phyloP scores from a whole-genome alignment of 2,113 vertebrate species.

The Austrofundulus limnaeus region DNA sequence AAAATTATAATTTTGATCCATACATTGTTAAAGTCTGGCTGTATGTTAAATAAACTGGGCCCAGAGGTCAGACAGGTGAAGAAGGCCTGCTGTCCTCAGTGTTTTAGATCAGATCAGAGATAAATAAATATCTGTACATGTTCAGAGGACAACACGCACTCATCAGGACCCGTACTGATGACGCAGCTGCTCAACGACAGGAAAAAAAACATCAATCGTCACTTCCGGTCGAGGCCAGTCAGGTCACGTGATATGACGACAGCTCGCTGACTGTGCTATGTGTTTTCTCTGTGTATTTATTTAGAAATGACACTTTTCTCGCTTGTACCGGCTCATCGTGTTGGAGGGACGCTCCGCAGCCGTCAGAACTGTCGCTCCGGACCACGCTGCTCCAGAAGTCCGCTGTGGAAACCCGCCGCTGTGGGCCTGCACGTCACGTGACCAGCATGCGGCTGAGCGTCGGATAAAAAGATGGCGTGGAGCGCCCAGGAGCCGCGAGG shows the following conservation, averaged over 20 bases:
- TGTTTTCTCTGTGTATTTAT: constrained; percentile 66
- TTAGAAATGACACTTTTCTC: constrained; percentile 43
- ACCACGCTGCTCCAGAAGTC: constrained; percentile 10
- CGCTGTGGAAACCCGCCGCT: constrained; percentile 46
- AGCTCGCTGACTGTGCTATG: constrained; percentile 78
- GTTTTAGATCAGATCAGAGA: no score
- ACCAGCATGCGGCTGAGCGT: constrained; percentile 77
- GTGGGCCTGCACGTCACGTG: constrained; percentile 83
- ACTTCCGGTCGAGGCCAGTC: constrained; percentile 67
- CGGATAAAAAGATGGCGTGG: constrained; percentile 94
- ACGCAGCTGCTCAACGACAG: no score
- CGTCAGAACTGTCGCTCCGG: neutral
- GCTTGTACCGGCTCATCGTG: constrained; percentile 7
- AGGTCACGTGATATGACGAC: constrained; percentile 79
- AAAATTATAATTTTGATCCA: no score
- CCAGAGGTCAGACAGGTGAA: no score
- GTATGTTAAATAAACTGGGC: no score
- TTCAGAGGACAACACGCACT: no score
- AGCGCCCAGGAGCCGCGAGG: constrained; percentile 82
- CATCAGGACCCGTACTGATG: no score
- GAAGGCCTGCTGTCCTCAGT: no score
- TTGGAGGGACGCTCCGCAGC: neutral
- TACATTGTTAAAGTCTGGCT: no score
- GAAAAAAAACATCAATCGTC: constrained; percentile 59
- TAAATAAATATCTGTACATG: no score